phyloP scores from a whole-genome alignment of 2,113 vertebrate genomes.

The Peromyscus polionotus region DNA sequence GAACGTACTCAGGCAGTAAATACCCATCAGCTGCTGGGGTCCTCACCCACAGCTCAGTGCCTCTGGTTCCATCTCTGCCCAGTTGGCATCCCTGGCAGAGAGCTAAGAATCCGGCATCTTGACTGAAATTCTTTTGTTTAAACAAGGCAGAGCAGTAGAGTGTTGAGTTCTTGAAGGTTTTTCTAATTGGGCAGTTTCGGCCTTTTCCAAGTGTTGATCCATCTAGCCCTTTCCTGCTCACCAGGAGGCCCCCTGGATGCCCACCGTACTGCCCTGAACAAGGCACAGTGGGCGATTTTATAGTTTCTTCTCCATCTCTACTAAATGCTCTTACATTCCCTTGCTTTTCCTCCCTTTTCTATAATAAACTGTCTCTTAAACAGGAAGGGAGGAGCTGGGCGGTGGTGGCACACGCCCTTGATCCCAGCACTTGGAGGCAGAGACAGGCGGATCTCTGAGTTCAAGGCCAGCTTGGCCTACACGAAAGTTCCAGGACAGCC shows the following conservation, averaged over 20 bases:
- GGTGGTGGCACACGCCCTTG: background rate
- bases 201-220: background rate
- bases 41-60: constrained; percentile 14
- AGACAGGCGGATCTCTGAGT: background rate
- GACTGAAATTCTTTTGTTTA: constrained; percentile 40
- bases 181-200: background rate
- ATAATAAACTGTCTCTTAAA: constrained; percentile 25
- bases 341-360: constrained; percentile 39
- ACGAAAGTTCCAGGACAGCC: background rate
- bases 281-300: background rate
- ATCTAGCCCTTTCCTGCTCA: background rate
- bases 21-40: background rate
- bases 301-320: background rate
- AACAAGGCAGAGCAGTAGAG: background rate
- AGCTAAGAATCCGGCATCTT: constrained; percentile 1
- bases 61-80: constrained; percentile 16
- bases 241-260: background rate
- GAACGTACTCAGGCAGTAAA: background rate
- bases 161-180: constrained; percentile 2
- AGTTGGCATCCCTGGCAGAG: constrained; percentile 52
- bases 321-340: background rate
- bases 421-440: background rate
- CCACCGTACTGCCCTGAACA: background rate
- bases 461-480: background rate
- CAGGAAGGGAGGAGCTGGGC: background rate